Conservation (phyloP, 2,113 vertebrate species). For the Corydoras maculifer region DNA sequence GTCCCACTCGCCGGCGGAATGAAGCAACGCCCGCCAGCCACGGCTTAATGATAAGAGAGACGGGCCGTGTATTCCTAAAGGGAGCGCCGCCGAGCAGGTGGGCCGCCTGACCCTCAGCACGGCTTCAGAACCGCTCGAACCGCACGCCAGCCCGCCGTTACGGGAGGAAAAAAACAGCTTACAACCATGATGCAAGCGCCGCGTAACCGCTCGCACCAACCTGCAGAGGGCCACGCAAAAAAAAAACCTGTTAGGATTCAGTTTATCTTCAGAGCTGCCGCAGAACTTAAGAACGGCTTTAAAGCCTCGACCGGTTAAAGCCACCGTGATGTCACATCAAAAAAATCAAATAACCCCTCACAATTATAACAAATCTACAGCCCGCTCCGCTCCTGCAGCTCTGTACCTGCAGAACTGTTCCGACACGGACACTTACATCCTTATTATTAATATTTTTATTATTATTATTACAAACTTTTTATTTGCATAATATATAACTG, state of each 20-base stretch:
- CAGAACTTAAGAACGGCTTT: neutral
- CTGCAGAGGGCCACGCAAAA: neutral
- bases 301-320: too few species aligned
- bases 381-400: too few species aligned
- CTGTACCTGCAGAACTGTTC: too few species aligned
- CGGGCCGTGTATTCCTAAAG: neutral
- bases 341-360: too few species aligned
- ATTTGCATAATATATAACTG: too few species aligned
- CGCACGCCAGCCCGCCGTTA: neutral
- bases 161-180: neutral
- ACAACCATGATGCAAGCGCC: constrained; percentile 10
- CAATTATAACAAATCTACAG: too few species aligned
- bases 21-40: neutral
- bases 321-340: too few species aligned
- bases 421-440: too few species aligned
- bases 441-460: too few species aligned
- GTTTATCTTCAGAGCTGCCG: neutral
- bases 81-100: constrained; percentile 7
- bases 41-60: constrained; percentile 12
- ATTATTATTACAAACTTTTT: too few species aligned
- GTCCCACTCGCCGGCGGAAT: neutral
- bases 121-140: constrained; percentile 2
- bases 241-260: neutral
- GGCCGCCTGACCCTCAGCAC: neutral
- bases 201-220: neutral